These are phyloP conservation scores for Ciconia maguari DNA, from an alignment of 2,113 vertebrate genomes.

Conservation along the genomic window DNA sequence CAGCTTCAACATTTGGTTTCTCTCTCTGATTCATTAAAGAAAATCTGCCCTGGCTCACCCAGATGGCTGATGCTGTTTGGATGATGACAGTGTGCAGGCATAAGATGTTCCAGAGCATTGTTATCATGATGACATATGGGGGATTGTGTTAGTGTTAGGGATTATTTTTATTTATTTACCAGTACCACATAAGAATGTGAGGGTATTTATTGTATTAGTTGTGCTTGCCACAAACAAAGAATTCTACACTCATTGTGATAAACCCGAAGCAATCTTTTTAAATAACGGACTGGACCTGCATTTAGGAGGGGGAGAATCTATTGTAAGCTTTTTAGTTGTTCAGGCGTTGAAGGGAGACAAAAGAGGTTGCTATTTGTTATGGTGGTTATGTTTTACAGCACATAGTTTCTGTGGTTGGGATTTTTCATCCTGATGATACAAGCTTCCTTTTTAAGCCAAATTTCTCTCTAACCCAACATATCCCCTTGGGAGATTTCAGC, in stretches of 20 bases:
- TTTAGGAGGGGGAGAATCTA: not conserved
- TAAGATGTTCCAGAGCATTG: not conserved
- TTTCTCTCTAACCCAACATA: not conserved
- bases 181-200: not conserved
- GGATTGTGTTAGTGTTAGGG: not conserved
- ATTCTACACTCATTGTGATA: not conserved
- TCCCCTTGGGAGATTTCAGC: not conserved
- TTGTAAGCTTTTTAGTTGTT: not conserved
- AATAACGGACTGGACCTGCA: not conserved
- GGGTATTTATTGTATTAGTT: not conserved
- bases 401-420: not conserved
- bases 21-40: not conserved
- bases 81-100: not conserved
- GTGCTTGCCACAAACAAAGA: not conserved
- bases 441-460: not conserved
- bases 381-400: not conserved
- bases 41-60: not conserved
- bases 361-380: not conserved
- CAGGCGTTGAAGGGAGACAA: not conserved
- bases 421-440: not conserved
- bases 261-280: not conserved
- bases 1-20: not conserved
- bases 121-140: not conserved
- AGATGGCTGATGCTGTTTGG: not conserved
- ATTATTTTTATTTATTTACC: not conserved